Evolutionary conservation across 1,140 invertebrate species (phyloP).

Genomic region (Temnothorax nylanderi): DNA sequence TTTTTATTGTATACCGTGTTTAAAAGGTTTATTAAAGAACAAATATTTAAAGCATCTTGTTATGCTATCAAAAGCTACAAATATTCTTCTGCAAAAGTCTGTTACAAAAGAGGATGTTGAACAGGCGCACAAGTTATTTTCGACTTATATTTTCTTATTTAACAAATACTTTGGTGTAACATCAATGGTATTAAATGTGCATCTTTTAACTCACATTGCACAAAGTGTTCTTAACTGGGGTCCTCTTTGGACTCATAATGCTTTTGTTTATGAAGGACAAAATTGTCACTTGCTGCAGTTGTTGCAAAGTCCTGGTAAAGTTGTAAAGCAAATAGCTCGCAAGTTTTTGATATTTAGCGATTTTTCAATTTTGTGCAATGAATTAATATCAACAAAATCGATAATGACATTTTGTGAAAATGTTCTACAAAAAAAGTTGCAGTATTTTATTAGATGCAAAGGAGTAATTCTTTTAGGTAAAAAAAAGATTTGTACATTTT

Average conservation of each 20-base stretch:
- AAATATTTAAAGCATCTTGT: not conserved
- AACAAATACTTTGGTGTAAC: not conserved
- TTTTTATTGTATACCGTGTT: not conserved
- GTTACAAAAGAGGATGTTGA: not conserved
- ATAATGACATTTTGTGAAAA: too few species aligned
- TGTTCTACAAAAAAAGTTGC: too few species aligned
- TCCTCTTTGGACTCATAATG: not conserved
- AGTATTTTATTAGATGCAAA: too few species aligned
- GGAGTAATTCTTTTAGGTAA: too few species aligned
- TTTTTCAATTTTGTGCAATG: not conserved
- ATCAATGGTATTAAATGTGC: not conserved
- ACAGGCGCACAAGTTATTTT: not conserved
- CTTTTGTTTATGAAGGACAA: not conserved
- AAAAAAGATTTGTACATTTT: too few species aligned
- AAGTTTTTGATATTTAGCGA: not conserved
- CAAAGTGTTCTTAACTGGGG: not conserved
- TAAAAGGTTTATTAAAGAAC: not conserved
- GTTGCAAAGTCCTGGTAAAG: not conserved
- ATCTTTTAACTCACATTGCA: not conserved
- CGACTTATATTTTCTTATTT: not conserved
- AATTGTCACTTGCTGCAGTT: not conserved
- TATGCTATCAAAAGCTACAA: not conserved
- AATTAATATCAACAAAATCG: too few species aligned
- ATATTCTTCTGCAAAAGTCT: not conserved
- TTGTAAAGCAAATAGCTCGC: not conserved